Evolutionary conservation across 2,888 invertebrate genomes (phyloP).

Genomic region (Chymomyza fuscimana): DNA sequence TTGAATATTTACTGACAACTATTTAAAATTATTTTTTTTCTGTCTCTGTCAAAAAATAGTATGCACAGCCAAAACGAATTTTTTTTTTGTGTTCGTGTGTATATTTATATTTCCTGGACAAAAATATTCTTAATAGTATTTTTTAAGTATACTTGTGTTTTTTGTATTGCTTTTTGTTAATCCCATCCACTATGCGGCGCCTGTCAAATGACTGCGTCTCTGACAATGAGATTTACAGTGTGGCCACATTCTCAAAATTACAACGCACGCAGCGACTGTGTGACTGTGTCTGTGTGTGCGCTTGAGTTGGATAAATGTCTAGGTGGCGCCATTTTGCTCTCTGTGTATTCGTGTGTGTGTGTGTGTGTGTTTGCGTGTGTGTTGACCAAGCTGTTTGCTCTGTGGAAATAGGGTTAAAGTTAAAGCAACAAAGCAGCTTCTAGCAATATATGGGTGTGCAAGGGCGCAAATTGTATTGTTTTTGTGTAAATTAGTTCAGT

Average conservation of each 20-base stretch:
- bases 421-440: slow-evolving; percentile 44
- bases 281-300: not conserved
- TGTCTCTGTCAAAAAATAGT: no score
- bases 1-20: no score
- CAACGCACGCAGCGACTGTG: slow-evolving; percentile 1
- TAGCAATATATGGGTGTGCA: not conserved
- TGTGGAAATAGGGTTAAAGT: slow-evolving; percentile 58
- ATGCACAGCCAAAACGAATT: no score
- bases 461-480: slow-evolving; percentile 67
- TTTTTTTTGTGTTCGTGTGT: no score
- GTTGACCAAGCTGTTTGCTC: slow-evolving; percentile 36
- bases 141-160: no score
- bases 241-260: slow-evolving; percentile 46
- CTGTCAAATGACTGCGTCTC: slow-evolving; percentile 54
- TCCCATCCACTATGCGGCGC: not conserved
- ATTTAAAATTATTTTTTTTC: no score
- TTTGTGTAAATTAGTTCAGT: slow-evolving; percentile 72
- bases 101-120: no score
- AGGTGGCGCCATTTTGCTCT: slow-evolving; percentile 64
- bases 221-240: slow-evolving; percentile 72
- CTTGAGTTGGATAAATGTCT: slow-evolving; percentile 59
- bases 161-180: no score
- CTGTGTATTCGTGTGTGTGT: slow-evolving; percentile 30
- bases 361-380: slow-evolving; percentile 34
- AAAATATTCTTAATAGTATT: no score